These are phyloP conservation scores for Cataglyphis hispanica DNA, from an alignment of 1,140 invertebrate genomes.

Conservation along the genomic window DNA sequence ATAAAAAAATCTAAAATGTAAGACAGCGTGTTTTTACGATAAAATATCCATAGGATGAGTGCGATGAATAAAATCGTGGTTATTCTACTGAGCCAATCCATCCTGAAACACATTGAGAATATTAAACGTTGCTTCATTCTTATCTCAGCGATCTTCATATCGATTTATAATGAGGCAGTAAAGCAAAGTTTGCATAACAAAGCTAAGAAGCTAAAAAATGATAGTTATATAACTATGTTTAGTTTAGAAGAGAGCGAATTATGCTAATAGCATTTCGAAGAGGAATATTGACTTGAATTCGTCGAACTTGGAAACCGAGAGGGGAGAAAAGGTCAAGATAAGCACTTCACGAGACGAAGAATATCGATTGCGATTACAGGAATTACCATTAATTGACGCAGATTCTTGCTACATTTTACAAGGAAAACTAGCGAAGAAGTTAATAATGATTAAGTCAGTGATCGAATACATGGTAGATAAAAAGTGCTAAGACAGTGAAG, in stretches of 20 bases:
- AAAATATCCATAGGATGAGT: slow-evolving; percentile 12
- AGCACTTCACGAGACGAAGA: background rate
- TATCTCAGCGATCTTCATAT: background rate
- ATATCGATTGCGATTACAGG: background rate
- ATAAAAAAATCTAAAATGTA: background rate
- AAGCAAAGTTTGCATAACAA: background rate
- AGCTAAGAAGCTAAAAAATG: background rate
- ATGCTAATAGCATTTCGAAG: slow-evolving; percentile 6
- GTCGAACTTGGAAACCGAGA: slow-evolving; percentile 1
- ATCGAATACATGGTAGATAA: background rate
- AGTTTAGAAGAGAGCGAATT: background rate
- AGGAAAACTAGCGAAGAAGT: slow-evolving; percentile 18
- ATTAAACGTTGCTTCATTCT: background rate
- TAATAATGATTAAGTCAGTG: slow-evolving; percentile 9
- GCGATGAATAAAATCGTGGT: slow-evolving; percentile 43
- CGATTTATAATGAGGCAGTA: background rate
- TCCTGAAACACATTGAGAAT: slow-evolving; percentile 71
- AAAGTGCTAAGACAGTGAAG: background rate
- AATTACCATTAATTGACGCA: slow-evolving; percentile 1
- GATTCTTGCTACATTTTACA: slow-evolving; percentile 8
- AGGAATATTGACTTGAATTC: slow-evolving; percentile 33
- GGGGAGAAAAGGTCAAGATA: slow-evolving; percentile 18
- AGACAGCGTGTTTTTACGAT: background rate
- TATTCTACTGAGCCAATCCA: slow-evolving; percentile 72
- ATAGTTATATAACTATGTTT: background rate